A percentile compares a stretch with the other conserved stretches of the same genome.
phyloP scores from a whole-genome alignment of 2,113 vertebrate genomes.

The Felis chaus region DNA sequence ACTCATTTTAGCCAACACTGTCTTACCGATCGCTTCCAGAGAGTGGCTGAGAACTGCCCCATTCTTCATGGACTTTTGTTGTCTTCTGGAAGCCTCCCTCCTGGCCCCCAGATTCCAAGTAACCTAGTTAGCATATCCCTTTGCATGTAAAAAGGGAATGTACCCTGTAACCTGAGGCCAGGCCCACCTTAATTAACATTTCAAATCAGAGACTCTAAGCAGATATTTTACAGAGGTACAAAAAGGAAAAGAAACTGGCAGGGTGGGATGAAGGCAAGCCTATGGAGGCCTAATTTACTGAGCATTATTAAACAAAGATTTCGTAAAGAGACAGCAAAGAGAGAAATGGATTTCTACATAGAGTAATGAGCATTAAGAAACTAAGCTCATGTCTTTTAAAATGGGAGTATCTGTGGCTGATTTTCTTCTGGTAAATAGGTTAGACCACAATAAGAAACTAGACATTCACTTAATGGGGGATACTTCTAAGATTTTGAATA shows the following conservation, averaged over 20 bases:
- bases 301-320: conserved; percentile 80
- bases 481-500: not conserved
- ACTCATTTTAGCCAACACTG: conserved; percentile 55
- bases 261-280: conserved; percentile 77
- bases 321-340: conserved; percentile 75
- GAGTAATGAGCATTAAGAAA: conserved; percentile 66
- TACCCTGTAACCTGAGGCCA: conserved; percentile 80
- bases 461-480: not conserved
- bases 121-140: conserved; percentile 80
- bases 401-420: conserved; percentile 34
- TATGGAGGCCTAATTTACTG: conserved; percentile 79
- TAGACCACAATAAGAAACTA: conserved; percentile 26
- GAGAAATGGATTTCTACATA: conserved; percentile 71
- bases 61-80: conserved; percentile 54
- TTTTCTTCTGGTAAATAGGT: conserved; percentile 53
- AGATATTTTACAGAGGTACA: conserved; percentile 71
- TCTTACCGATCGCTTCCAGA: conserved; percentile 66
- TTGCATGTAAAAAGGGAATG: conserved; percentile 79
- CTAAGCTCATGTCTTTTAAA: conserved; percentile 64
- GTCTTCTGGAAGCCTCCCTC: conserved; percentile 65
- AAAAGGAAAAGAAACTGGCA: conserved; percentile 62
- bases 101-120: conserved; percentile 66
- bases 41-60: conserved; percentile 50
- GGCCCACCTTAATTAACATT: conserved; percentile 82
- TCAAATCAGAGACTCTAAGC: conserved; percentile 77